Conservation (phyloP, 2,888 invertebrate genomes). For the Subacronicta megacephala region DNA sequence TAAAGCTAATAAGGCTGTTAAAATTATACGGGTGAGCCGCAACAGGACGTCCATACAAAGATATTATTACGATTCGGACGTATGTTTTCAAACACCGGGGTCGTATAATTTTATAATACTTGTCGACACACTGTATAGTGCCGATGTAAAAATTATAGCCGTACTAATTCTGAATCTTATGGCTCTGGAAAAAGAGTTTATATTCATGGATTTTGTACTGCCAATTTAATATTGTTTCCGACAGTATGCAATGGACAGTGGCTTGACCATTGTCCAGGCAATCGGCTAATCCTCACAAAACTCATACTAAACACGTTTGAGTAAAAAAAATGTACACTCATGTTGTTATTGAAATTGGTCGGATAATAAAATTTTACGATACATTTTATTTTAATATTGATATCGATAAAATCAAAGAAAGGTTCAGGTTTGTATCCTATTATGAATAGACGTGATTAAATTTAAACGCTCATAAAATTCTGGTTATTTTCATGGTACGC, state of each 20-base stretch:
- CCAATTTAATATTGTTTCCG: conserved; percentile 51
- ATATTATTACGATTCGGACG: conserved; percentile 74
- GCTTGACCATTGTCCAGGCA: conserved; percentile 66
- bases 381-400: conserved; percentile 74
- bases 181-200: conserved; percentile 2
- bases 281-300: conserved; percentile 72
- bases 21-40: conserved; percentile 77
- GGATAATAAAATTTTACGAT: conserved; percentile 77
- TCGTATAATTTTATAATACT: conserved; percentile 82
- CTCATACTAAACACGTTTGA: conserved; percentile 69
- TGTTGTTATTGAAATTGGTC: conserved; percentile 60
- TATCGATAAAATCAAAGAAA: conserved; percentile 74
- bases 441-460: conserved; percentile 71
- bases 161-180: conserved; percentile 47
- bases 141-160: conserved; percentile 20
- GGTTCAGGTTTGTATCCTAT: conserved; percentile 59
- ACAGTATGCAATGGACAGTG: conserved; percentile 54
- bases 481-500: conserved; percentile 53
- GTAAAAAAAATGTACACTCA: conserved; percentile 45
- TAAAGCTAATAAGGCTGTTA: conserved; percentile 82
- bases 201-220: background rate
- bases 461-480: conserved; percentile 70
- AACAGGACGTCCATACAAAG: conserved; percentile 75
- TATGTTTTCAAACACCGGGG: conserved; percentile 81
- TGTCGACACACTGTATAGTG: conserved; percentile 62